Evolutionary conservation across 2,113 vertebrate species (phyloP).

Genomic region (Podocnemis expansa): DNA sequence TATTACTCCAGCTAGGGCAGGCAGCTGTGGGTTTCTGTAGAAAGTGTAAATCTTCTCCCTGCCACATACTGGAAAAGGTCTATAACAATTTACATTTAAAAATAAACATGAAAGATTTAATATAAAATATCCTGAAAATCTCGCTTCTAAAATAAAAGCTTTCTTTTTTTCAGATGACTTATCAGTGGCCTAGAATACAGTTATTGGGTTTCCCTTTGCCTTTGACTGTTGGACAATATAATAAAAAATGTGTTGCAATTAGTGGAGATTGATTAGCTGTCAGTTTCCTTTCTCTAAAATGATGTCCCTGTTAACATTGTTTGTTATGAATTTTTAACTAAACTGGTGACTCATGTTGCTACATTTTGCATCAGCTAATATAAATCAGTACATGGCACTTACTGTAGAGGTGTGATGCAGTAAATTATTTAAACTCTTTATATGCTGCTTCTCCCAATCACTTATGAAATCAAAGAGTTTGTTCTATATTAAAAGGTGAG

Average conservation of each 20-base stretch:
- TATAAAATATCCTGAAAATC: not conserved
- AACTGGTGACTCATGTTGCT: slow-evolving; percentile 13
- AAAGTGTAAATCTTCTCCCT: not conserved
- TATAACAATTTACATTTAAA: not conserved
- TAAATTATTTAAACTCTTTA: not conserved
- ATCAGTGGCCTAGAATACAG: not conserved
- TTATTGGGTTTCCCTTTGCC: not conserved
- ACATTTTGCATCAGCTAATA: not conserved
- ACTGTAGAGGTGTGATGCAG: not conserved
- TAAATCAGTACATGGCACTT: not conserved
- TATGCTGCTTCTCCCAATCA: not conserved
- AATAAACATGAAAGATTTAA: not conserved
- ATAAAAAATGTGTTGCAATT: slow-evolving; percentile 33
- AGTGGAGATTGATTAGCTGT: slow-evolving; percentile 32
- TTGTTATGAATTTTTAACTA: slow-evolving; percentile 33
- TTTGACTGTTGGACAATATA: not conserved
- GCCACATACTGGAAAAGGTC: not conserved
- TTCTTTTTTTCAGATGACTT: not conserved
- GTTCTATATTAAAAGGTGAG: not conserved
- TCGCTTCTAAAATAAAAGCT: not conserved
- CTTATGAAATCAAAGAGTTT: not conserved
- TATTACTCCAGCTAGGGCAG: not conserved
- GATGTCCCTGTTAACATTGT: slow-evolving; percentile 26
- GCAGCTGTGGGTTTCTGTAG: not conserved
- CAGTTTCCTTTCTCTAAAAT: not conserved